Evolutionary conservation across 2,113 vertebrate species (phyloP), one percentile per base, ranked within the genome.

Genomic region (Myotis davidii): DNA sequence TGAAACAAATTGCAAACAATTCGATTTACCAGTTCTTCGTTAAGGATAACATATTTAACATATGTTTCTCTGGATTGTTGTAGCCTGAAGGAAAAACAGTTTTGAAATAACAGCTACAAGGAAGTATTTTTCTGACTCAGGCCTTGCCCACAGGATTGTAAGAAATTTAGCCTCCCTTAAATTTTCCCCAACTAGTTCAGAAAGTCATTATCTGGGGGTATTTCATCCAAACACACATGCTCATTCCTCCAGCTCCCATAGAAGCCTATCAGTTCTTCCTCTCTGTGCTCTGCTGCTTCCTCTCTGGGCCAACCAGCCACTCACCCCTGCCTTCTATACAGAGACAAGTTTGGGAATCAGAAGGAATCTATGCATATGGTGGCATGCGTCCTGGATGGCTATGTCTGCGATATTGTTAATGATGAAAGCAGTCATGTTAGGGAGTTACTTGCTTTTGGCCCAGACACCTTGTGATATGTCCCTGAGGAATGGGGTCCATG

Each of bases 121-220:
- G 65, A 89, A 52, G 34, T 48, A 48, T 93, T 92, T 93, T 87
- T 95, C 81, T 97, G 85, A 95, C 70, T 95, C 94, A 82, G 72
- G 64, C 67, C 3, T 81, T 94, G 54, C 81, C 95, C 96, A 88
- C 90, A 94, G 73, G 94, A 97, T 96, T 85, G 54, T 27, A 88
- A 94, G 48, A 90, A 67, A 92, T 88, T 81, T 77, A 84, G 56
- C 77, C 65, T 97, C 45, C 74, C 52, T 52, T 72, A 50, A 90
- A 67, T 48, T 95, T 85, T 91, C 91, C 87, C 79, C 50, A 48
- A 32, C 52, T 56, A 54, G 42, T 72, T 95, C 37, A 72, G 39
- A 81, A 65, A 96, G 74, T 65, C 34, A 29, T 93, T 79, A 65
- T 69, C 54, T n/a, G 34, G 69, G 6, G 6, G 5, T 14, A 29